phyloP scores from a whole-genome alignment of 1,140 invertebrate genomes.

The Neodiprion lecontei region DNA sequence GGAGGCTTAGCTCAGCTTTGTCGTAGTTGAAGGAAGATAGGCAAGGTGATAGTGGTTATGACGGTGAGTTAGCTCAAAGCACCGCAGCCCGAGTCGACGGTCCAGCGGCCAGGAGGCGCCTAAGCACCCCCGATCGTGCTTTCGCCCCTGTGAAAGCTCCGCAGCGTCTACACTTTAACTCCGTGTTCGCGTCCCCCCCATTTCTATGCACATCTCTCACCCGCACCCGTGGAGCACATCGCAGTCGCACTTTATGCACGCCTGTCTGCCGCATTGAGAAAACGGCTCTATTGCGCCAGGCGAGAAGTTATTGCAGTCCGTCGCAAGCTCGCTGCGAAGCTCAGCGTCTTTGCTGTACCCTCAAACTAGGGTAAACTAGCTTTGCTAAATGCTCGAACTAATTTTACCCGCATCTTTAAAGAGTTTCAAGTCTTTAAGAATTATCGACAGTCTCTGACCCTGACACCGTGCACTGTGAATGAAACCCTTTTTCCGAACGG shows the following conservation, averaged over 20 bases:
- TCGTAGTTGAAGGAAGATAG: background rate
- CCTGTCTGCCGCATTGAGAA: background rate
- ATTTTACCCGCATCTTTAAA: too few relatives aligned
- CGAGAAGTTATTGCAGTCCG: background rate
- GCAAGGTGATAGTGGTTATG: constrained; percentile 2
- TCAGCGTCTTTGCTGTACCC: background rate
- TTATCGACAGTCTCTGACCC: too few relatives aligned
- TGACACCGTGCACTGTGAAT: constrained; percentile 10
- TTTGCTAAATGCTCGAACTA: too few relatives aligned
- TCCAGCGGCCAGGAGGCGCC: background rate
- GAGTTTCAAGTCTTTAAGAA: too few relatives aligned
- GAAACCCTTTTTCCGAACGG: constrained; percentile 29
- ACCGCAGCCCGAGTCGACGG: background rate
- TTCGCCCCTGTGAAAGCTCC: background rate
- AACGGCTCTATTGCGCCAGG: background rate
- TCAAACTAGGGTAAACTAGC: too few relatives aligned
- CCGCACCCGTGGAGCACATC: background rate
- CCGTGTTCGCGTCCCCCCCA: background rate
- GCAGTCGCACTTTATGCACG: background rate
- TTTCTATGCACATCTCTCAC: background rate
- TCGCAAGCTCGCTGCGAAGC: background rate
- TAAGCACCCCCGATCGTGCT: background rate
- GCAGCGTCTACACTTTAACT: background rate
- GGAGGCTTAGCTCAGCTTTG: background rate
- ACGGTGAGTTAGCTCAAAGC: background rate